A percentile compares a stretch with the other conserved stretches of the same genome.
Evolutionary conservation across 2,888 invertebrate genomes (phyloP).

Genomic region (Pachliopta kotzebuea): DNA sequence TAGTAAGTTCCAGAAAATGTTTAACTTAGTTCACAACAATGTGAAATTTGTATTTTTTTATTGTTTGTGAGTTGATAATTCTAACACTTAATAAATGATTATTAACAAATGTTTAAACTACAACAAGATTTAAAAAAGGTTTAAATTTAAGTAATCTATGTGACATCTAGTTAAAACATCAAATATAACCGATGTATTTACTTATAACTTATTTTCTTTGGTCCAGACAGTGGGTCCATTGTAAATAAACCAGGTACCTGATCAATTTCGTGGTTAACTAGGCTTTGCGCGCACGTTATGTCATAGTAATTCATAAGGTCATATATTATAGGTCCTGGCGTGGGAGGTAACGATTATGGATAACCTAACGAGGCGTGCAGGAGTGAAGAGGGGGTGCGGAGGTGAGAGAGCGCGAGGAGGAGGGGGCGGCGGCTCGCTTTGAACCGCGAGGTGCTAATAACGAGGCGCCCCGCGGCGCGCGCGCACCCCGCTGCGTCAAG

Average conservation of each 20-base stretch:
- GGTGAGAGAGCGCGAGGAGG: constrained; percentile 27
- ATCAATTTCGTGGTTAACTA: constrained; percentile 20
- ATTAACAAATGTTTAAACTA: too few relatives aligned
- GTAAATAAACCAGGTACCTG: constrained; percentile 7
- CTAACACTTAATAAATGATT: too few relatives aligned
- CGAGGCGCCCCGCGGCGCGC: constrained; percentile 68
- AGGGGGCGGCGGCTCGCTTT: constrained; percentile 54
- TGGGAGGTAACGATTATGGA: constrained; percentile 18
- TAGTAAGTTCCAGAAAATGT: too few relatives aligned
- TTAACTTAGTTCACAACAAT: too few relatives aligned
- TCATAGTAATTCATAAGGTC: constrained; percentile 18
- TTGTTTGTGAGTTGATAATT: too few relatives aligned
- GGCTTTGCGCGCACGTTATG: constrained; percentile 20
- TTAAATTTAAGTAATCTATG: too few relatives aligned
- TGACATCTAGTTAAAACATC: neutral
- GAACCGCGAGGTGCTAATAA: constrained; percentile 75
- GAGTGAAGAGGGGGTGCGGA: constrained; percentile 26
- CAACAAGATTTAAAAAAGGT: too few relatives aligned
- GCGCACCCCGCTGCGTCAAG: constrained; percentile 65
- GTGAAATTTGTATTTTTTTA: too few relatives aligned
- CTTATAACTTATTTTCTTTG: neutral
- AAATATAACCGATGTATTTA: constrained; percentile 1
- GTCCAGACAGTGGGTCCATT: neutral
- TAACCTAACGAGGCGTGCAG: constrained; percentile 32
- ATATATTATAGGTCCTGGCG: constrained; percentile 25